These are phyloP conservation scores for Notiomystis cincta DNA, from an alignment of 2,113 vertebrate species.

Conservation along the genomic window DNA sequence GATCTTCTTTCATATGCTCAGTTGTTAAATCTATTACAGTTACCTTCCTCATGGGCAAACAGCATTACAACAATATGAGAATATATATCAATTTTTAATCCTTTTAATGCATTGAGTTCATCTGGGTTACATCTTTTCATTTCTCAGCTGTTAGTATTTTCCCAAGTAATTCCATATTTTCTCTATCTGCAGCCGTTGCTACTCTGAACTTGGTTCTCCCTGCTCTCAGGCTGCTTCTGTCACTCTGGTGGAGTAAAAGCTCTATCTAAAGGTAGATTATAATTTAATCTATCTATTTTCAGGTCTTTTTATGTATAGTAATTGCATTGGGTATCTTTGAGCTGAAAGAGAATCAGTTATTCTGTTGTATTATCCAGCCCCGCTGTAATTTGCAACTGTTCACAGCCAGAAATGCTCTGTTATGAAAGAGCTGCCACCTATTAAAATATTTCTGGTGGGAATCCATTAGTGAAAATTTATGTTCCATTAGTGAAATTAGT, in stretches of 20 bases:
- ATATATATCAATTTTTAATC: neutral
- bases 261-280: neutral
- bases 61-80: neutral
- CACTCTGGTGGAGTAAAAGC: neutral
- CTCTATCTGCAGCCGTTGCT: neutral
- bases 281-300: neutral
- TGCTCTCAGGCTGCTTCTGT: neutral
- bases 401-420: neutral
- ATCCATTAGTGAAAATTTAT: slow-evolving; percentile 4
- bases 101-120: neutral
- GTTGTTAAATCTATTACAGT: neutral
- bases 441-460: neutral
- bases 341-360: neutral
- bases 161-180: neutral
- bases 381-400: neutral
- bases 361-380: neutral
- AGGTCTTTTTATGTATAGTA: neutral
- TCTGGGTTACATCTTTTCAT: neutral
- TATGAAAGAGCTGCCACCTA: neutral
- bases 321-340: neutral
- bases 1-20: neutral
- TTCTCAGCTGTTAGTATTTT: neutral
- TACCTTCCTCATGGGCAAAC: neutral
- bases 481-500: slow-evolving; percentile 18
- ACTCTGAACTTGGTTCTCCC: neutral